A percentile compares a stretch with the other conserved stretches of the same genome.
Conservation (phyloP, 2,888 invertebrate genomes). For the Nomada goodeniana region DNA sequence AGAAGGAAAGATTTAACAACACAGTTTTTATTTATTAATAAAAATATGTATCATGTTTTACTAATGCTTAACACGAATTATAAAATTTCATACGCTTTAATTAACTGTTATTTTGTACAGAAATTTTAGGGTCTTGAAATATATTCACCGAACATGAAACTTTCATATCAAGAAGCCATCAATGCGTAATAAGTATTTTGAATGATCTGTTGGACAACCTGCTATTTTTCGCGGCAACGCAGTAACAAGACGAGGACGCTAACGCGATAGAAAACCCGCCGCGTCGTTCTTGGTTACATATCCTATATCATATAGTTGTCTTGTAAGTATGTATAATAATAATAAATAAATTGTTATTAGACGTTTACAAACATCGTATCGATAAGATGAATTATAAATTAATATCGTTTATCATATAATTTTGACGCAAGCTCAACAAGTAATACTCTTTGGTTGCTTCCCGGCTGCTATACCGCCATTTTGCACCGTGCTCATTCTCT, state of each 20-base stretch:
- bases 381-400: neutral
- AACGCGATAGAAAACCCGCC: constrained; percentile 35
- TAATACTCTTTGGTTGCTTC: constrained; percentile 44
- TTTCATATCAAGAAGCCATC: neutral
- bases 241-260: constrained; percentile 32
- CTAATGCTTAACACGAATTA: neutral
- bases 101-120: neutral
- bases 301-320: neutral
- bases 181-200: neutral
- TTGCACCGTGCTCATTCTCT: constrained; percentile 63
- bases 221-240: constrained; percentile 68
- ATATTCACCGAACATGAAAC: neutral
- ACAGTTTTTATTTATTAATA: no score
- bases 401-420: constrained; percentile 2
- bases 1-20: no score
- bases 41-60: neutral
- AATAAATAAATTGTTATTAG: neutral
- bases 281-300: constrained; percentile 4
- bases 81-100: neutral
- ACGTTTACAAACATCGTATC: neutral
- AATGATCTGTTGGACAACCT: constrained; percentile 28
- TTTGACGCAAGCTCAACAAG: constrained; percentile 16
- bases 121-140: neutral
- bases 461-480: constrained; percentile 74
- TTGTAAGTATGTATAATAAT: constrained; percentile 34